Evolutionary conservation across 2,113 vertebrate genomes (phyloP).

Genomic region (Todiramphus saurophagus): DNA sequence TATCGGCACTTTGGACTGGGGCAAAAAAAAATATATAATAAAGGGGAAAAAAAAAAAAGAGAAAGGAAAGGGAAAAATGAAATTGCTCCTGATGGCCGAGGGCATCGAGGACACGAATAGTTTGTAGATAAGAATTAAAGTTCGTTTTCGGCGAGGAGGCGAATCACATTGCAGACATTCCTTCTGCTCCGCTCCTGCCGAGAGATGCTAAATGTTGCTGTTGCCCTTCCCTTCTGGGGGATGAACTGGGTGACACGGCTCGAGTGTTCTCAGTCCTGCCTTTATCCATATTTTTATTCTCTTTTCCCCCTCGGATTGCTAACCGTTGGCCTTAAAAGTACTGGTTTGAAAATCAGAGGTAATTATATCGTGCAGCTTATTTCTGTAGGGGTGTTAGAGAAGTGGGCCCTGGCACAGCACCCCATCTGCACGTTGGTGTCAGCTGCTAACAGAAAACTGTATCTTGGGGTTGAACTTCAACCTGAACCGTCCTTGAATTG

Average conservation of each 20-base stretch:
- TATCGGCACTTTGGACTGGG: slow-evolving; percentile 41
- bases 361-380: neutral
- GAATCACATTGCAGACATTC: neutral
- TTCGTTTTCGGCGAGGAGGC: neutral
- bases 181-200: neutral
- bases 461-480: neutral
- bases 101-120: neutral
- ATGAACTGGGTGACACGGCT: neutral
- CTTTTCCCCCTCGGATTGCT: neutral
- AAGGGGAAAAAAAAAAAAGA: neutral
- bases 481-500: neutral
- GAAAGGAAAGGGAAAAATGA: slow-evolving; percentile 1
- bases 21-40: too few relatives aligned
- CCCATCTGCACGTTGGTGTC: neutral
- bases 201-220: neutral
- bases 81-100: neutral
- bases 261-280: neutral
- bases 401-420: neutral
- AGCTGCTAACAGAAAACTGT: neutral
- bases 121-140: slow-evolving; percentile 7
- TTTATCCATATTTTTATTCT: neutral
- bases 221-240: neutral
- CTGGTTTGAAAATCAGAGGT: neutral
- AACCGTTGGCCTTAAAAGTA: neutral
- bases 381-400: neutral